Base-by-base conservation (phyloP, 2,797 vertebrate genomes). In the Typhlichthys subterraneus region DNA sequence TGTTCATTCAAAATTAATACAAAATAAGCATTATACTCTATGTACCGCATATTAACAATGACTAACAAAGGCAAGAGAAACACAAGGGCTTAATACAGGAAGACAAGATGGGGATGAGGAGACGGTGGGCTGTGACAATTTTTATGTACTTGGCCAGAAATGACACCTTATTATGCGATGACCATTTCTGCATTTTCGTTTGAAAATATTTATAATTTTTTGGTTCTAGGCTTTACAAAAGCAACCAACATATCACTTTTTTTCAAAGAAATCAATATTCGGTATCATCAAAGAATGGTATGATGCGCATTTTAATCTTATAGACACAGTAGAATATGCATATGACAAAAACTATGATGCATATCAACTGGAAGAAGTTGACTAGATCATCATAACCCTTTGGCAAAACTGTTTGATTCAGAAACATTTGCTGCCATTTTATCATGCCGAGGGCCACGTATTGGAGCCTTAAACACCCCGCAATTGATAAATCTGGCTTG, bases 401-500 rank as follows among this genome's bases (percentile, higher is more conserved):
- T 87, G 90, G 86, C 90, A 86, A 76, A 85, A 77, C 83, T 78
- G 86, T 84, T 83, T 84, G 85, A 88, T 88, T 85, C 87, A 86
- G 85, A 90, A 86, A 86, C 85, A 89, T 85, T 85, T 88, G 81
- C 82, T 84, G 88, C 84, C 84, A 88, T 88, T 87, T 88, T 81
- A 76, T 85, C 85, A 85, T 83, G 90, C 88, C 83, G 78, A 90
- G 82, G 87, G 85, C 85, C 88, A 89, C 84, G 81, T 89, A 90
- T 88, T 75, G 86, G 82, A 87, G 87, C 78, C 81, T 89, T 87
- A 88, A 87, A 90, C 86, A 85, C 79, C 85, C 86, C 87, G 88
- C 87, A 81, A 87, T 89, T 90, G 86, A 92, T 90, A 87, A 88
- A 92, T 92, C 88, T 90, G 91, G 88, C 87, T 89, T 81, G 84